A percentile compares a stretch with the other conserved stretches of the same genome.
These are phyloP conservation scores for Xiphophorus birchmanni DNA, from an alignment of 2,797 vertebrate species.

Conservation along the genomic window DNA sequence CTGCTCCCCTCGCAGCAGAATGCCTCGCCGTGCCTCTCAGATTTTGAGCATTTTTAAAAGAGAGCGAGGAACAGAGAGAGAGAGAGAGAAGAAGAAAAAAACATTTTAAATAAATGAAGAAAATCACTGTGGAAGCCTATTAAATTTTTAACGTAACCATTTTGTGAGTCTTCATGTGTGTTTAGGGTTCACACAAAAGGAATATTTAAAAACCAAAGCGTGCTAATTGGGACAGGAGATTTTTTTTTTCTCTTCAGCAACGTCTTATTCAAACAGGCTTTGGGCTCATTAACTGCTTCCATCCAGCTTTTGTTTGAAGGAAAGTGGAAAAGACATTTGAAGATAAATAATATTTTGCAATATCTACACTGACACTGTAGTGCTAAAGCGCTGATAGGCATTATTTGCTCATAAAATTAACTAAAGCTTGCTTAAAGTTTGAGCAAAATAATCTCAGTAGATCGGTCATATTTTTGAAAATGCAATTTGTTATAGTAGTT, in stretches of 20 bases:
- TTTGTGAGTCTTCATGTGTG: constrained; percentile 84
- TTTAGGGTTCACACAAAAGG: constrained; percentile 81
- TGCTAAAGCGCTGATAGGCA: constrained; percentile 37
- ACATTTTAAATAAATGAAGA: constrained; percentile 83
- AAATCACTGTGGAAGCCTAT: constrained; percentile 84
- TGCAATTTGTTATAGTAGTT: background rate
- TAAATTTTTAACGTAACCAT: constrained; percentile 83
- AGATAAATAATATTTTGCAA: constrained; percentile 63
- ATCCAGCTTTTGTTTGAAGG: constrained; percentile 72
- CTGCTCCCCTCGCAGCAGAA: constrained; percentile 79
- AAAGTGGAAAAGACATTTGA: constrained; percentile 71
- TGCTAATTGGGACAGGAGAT: constrained; percentile 79
- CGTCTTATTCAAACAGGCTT: constrained; percentile 80
- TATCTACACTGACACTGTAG: constrained; percentile 37
- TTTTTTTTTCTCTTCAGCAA: constrained; percentile 61
- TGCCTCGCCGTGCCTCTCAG: constrained; percentile 71
- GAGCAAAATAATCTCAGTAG: background rate
- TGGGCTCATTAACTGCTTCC: constrained; percentile 78
- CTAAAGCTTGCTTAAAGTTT: constrained; percentile 4
- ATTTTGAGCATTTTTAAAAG: constrained; percentile 73
- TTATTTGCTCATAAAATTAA: constrained; percentile 10
- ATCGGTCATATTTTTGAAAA: background rate
- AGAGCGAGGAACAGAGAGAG: constrained; percentile 1
- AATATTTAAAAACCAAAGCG: constrained; percentile 80
- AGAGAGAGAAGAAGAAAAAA: constrained; percentile 33